phyloP scores from a whole-genome alignment of 2,113 vertebrate genomes.

The Morone chrysops region DNA sequence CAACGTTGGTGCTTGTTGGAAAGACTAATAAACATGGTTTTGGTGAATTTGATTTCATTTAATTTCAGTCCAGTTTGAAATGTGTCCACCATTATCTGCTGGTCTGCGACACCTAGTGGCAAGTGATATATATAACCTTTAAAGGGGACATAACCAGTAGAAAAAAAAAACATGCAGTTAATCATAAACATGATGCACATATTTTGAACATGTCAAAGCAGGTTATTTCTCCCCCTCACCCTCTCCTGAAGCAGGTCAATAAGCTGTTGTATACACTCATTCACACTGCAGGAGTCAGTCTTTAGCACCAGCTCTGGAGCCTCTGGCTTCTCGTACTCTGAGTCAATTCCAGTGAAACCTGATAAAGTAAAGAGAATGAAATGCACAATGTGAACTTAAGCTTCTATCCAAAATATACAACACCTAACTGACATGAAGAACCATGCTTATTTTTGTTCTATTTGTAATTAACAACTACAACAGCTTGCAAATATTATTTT shows the following conservation, averaged over 20 bases:
- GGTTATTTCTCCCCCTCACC: conserved; percentile 79
- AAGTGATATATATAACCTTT: no score
- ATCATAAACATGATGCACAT: neutral
- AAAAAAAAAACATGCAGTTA: neutral
- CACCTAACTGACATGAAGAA: neutral
- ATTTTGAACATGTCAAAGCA: neutral
- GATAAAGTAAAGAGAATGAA: neutral
- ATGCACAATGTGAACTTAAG: neutral
- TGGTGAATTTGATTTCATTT: no score
- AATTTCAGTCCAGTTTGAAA: no score
- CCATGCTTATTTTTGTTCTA: neutral
- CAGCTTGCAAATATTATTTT: neutral
- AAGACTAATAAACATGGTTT: no score
- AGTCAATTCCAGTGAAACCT: conserved; percentile 99
- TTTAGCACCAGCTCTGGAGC: conserved; percentile 96
- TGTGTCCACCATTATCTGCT: no score
- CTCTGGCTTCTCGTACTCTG: conserved; percentile 97
- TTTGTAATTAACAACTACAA: neutral
- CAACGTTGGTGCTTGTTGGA: no score
- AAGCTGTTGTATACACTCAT: conserved; percentile 96
- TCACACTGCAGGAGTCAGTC: conserved; percentile 95
- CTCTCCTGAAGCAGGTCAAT: conserved; percentile 96
- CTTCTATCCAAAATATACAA: neutral
- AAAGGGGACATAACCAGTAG: neutral
- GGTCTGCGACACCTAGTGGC: no score